A percentile compares a stretch with the other conserved stretches of the same genome.
Conservation (phyloP, 2,797 vertebrate species). For the Chiroxiphia lanceolata region DNA sequence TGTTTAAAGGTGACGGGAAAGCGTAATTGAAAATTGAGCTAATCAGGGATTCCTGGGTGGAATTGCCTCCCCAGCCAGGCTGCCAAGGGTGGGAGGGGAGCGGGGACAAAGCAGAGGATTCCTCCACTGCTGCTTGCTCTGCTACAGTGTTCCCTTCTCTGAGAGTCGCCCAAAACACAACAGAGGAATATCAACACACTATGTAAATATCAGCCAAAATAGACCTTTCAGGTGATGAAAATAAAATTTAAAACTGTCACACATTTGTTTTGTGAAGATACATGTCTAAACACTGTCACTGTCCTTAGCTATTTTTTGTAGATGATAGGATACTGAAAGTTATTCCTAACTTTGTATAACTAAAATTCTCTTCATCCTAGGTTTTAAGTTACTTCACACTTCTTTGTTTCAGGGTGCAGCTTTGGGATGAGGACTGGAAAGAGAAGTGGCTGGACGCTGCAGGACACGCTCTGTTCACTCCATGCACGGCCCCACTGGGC, state of each 20-base stretch:
- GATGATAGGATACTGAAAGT: neutral
- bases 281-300: neutral
- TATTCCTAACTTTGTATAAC: neutral
- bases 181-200: neutral
- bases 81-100: neutral
- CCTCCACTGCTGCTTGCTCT: neutral
- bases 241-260: neutral
- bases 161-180: neutral
- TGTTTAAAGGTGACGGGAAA: constrained; percentile 13
- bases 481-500: neutral
- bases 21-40: neutral
- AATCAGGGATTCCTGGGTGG: neutral
- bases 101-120: neutral
- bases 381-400: too few species aligned
- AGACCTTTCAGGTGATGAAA: neutral
- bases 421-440: neutral
- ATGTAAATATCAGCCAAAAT: neutral
- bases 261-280: neutral
- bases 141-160: neutral
- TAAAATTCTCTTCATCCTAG: too few species aligned
- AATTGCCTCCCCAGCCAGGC: neutral
- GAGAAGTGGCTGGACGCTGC: neutral
- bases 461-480: neutral
- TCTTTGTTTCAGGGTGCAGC: neutral
- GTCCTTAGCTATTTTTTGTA: neutral